Percentiles rank a stretch among this genome's conserved stretches.
These are phyloP conservation scores for Lampris megalopsis DNA, from an alignment of 2,113 vertebrate genomes.

Conservation along the genomic window DNA sequence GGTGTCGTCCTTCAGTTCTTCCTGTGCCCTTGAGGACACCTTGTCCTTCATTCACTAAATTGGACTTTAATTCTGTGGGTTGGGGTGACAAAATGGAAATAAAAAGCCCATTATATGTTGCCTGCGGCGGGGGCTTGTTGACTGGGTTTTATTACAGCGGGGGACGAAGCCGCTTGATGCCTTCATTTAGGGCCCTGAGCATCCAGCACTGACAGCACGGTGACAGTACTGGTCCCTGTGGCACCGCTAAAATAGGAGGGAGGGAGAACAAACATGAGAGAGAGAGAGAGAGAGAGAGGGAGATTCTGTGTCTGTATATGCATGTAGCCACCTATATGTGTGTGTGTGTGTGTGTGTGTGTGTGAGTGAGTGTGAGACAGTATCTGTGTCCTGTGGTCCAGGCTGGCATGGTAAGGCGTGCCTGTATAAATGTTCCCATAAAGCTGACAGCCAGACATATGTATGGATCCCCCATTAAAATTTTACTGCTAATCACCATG, in stretches of 20 bases:
- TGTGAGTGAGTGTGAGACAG: constrained; percentile 29
- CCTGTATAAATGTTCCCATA: constrained; percentile 73
- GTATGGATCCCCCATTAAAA: constrained; percentile 78
- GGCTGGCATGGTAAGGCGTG: constrained; percentile 61
- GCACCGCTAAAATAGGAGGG: constrained; percentile 63
- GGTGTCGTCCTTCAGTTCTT: constrained; percentile 41
- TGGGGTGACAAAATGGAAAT: constrained; percentile 80
- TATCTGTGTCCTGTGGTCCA: constrained; percentile 45
- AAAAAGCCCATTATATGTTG: constrained; percentile 82
- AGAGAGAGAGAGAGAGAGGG: constrained; percentile 53
- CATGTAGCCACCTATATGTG: constrained; percentile 35
- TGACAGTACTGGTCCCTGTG: constrained; percentile 75
- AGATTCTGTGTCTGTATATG: constrained; percentile 37
- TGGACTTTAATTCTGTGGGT: constrained; percentile 79
- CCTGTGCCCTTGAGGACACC: constrained; percentile 78
- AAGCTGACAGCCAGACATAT: constrained; percentile 79
- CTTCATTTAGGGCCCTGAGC: constrained; percentile 83
- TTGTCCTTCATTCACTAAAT: constrained; percentile 75
- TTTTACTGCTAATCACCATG: constrained; percentile 81
- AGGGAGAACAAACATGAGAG: constrained; percentile 9
- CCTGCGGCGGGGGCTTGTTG: constrained; percentile 81
- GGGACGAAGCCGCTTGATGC: constrained; percentile 79
- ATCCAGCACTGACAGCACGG: constrained; percentile 65
- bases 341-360: constrained; percentile 31
- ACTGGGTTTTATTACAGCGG: constrained; percentile 81